Percentiles rank a stretch among this genome's conserved stretches.
Conservation (phyloP, 2,888 invertebrate species). For the Ecdyonurus torrentis region DNA sequence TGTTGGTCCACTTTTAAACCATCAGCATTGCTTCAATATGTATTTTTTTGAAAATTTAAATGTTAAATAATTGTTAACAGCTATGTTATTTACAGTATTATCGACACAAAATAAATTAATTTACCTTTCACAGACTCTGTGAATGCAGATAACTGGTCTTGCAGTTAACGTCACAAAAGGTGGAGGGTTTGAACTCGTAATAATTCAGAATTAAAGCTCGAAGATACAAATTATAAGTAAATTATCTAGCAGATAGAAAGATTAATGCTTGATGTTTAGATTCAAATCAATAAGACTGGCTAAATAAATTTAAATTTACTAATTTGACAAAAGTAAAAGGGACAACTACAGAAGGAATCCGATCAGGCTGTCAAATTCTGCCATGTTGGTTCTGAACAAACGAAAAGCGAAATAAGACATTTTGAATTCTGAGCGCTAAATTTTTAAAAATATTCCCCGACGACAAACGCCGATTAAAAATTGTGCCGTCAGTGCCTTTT, state of each 20-base stretch:
- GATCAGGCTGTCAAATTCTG: conserved; percentile 3
- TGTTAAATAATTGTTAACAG: no score
- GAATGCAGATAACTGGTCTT: not conserved
- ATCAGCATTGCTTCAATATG: no score
- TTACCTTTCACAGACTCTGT: not conserved
- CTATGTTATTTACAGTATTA: no score
- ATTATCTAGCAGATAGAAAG: not conserved
- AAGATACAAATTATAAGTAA: not conserved
- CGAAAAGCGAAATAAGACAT: not conserved
- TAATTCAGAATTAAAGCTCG: not conserved
- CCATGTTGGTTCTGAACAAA: not conserved
- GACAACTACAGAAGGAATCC: not conserved
- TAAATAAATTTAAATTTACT: not conserved
- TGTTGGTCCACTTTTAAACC: no score
- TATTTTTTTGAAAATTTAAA: no score
- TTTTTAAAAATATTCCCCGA: no score
- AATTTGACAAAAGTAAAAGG: not conserved
- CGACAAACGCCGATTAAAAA: no score
- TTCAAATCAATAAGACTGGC: no score
- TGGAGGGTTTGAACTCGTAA: not conserved
- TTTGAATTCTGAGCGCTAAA: no score
- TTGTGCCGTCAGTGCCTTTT: no score
- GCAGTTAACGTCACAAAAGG: not conserved
- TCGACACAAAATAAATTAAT: not conserved
- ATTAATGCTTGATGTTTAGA: no score